phyloP scores from a whole-genome alignment of 2,888 invertebrate species.

The Pterostichus madidus region DNA sequence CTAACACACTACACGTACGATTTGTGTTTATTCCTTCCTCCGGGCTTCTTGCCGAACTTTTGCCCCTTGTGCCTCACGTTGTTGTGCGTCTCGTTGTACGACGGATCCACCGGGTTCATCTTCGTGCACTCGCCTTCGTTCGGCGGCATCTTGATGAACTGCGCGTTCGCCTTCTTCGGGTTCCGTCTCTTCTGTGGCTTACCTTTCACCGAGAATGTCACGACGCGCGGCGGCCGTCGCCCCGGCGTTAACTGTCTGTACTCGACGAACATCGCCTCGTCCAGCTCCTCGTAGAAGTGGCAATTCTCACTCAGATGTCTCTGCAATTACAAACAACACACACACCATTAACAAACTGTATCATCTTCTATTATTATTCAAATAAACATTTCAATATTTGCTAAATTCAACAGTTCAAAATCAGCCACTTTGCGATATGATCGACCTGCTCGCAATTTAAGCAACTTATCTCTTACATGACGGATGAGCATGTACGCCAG shows the following conservation, averaged over 20 bases:
- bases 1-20: slow-evolving; percentile 1
- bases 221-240: background rate
- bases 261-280: background rate
- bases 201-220: slow-evolving; percentile 4
- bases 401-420: no score
- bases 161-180: background rate
- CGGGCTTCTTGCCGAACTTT: background rate
- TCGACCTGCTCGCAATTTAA: no score
- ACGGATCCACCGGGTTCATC: background rate
- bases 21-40: background rate
- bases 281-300: slow-evolving; percentile 19
- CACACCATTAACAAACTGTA: background rate
- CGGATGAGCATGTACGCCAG: no score
- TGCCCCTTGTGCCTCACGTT: background rate
- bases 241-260: slow-evolving; percentile 1
- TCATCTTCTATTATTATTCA: no score
- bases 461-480: no score
- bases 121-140: slow-evolving; percentile 1
- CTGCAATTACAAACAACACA: slow-evolving; percentile 14
- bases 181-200: background rate
- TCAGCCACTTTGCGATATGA: no score
- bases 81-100: background rate
- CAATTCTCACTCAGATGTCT: background rate
- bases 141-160: slow-evolving; percentile 3
- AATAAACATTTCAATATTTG: no score